Evolutionary conservation across 2,888 invertebrate genomes (phyloP), one percentile per base, ranked within the genome.

Genomic region (Pandemis heparana): DNA sequence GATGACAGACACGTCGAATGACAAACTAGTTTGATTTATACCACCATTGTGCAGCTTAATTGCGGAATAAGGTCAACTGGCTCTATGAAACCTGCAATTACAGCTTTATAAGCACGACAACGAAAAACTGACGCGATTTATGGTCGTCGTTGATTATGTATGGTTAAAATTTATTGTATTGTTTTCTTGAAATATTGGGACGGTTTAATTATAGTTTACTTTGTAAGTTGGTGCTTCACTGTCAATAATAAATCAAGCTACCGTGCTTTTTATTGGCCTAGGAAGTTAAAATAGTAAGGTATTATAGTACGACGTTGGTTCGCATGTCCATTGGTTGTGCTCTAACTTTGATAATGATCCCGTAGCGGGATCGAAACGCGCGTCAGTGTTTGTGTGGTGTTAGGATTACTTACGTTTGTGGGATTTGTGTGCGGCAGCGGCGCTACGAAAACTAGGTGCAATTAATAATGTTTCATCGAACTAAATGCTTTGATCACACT

Each of bases 21-120:
- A 87, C 87, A 88, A 82, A 83, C 83, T 80, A 77, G 84, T 86
- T 87, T 90, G 90, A 92, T 90, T 88, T 89, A 91, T 89, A 77
- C 76, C 71, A 71, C 88, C 87, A 91, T 91, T 92, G 91, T 91
- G 81, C 80, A 82, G 80, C 82, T 84, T 88, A 88, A 90, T 89
- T 89, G 85, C 82, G 80, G 79, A 88, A 87, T 89, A 89, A 86
- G 87, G 88, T 87, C 87, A 84, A 77, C 80, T 75, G 74, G 81
- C 79, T 71, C 67, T 62, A 75, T 39, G 71, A 48, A 75, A 76
- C 76, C 75, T 68, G 68, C 75, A 79, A 77, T 79, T 79, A 78
- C 70, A 60, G 59, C 48, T 74, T 51, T 69, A 67, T 63, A 70
- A 70, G 70, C 46, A 62, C 18, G n/a, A 63, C n/a, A 46, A 46